A percentile compares a stretch with the other conserved stretches of the same genome.
phyloP scores from a whole-genome alignment of 2,113 vertebrate species.

The Pelvicachromis taeniatus region DNA sequence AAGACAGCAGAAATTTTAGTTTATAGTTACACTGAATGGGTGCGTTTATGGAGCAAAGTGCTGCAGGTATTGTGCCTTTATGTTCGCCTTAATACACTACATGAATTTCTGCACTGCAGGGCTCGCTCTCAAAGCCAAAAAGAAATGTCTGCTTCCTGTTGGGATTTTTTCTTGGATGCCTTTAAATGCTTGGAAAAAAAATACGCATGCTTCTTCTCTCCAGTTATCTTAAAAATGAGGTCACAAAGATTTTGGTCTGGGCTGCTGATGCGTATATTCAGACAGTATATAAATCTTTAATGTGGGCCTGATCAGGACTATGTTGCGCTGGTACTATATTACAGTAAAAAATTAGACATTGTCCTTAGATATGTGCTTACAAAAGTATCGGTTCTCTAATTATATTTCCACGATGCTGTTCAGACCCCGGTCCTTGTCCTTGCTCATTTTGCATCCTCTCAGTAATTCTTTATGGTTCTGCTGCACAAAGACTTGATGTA shows the following conservation, averaged over 20 bases:
- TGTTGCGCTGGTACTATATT: background rate
- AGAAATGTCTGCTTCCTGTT: background rate
- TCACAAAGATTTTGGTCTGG: background rate
- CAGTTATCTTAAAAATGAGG: background rate
- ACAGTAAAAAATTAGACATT: background rate
- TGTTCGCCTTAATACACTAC: constrained; percentile 1
- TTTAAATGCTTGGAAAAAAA: background rate
- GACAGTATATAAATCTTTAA: background rate
- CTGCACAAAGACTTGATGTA: background rate
- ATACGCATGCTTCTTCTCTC: background rate
- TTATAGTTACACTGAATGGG: background rate
- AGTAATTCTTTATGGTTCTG: background rate
- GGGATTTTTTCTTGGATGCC: background rate
- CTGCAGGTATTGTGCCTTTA: constrained; percentile 14
- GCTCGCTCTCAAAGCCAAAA: background rate
- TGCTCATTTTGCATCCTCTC: constrained; percentile 6
- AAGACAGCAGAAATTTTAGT: background rate
- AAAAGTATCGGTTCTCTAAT: constrained; percentile 18
- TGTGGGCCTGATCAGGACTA: background rate
- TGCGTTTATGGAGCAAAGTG: constrained; percentile 3
- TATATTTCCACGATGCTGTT: background rate
- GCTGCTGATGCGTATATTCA: background rate
- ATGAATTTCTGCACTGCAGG: background rate
- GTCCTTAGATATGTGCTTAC: constrained; percentile 17
- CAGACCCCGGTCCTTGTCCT: constrained; percentile 2